A percentile compares a stretch with the other conserved stretches of the same genome.
These are phyloP conservation scores for Karalla daura DNA, from an alignment of 2,797 vertebrate genomes.

Conservation along the genomic window DNA sequence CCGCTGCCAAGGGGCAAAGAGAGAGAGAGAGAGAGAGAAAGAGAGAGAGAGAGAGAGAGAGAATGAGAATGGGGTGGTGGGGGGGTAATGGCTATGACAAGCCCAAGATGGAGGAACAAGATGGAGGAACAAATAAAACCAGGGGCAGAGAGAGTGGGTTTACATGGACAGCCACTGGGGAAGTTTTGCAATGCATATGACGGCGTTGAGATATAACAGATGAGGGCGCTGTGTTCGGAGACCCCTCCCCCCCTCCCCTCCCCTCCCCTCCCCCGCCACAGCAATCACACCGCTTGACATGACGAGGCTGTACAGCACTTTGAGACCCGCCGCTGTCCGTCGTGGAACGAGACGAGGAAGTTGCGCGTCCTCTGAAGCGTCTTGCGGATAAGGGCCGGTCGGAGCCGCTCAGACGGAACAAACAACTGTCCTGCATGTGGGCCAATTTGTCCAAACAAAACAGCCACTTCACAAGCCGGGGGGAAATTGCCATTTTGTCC, in stretches of 20 bases:
- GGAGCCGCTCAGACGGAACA: constrained; percentile 50
- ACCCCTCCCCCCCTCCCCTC: background rate
- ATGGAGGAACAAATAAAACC: constrained; percentile 49
- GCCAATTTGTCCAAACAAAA: constrained; percentile 68
- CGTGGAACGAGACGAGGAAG: too few species aligned
- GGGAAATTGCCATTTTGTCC: constrained; percentile 65
- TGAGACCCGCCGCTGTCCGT: too few species aligned
- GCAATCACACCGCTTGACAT: too few species aligned
- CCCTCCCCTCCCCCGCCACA: too few species aligned
- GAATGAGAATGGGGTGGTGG: too few species aligned
- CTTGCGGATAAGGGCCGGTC: constrained; percentile 26
- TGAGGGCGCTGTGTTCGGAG: background rate
- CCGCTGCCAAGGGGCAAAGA: constrained; percentile 58
- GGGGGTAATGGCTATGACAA: constrained; percentile 48
- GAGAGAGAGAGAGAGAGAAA: too few species aligned
- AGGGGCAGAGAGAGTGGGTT: background rate
- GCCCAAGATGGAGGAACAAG: constrained; percentile 50
- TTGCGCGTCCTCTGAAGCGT: constrained; percentile 43
- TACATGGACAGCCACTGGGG: constrained; percentile 26
- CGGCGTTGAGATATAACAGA: background rate
- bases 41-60: too few species aligned
- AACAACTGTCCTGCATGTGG: constrained; percentile 62
- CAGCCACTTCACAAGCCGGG: constrained; percentile 41
- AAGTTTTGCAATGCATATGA: background rate
- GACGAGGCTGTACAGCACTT: too few species aligned